Evolutionary conservation across 2,888 invertebrate genomes (phyloP).

Genomic region (Lepidochrysops patricia): DNA sequence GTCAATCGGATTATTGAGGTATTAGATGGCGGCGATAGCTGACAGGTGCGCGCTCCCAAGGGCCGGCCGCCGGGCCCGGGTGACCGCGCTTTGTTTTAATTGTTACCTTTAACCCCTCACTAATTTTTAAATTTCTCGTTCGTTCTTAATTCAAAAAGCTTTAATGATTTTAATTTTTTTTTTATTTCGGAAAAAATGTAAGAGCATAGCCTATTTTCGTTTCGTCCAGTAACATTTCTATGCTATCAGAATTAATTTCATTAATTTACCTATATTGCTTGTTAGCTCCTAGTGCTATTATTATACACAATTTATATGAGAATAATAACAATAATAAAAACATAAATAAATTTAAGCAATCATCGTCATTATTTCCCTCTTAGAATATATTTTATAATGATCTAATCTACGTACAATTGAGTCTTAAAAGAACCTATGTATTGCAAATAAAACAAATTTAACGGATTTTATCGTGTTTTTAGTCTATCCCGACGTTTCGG

Average conservation of each 20-base stretch:
- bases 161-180: background rate
- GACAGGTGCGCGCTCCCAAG: slow-evolving; percentile 55
- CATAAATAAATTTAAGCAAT: slow-evolving; percentile 20
- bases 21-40: slow-evolving; percentile 44
- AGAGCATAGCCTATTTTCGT: too few relatives aligned
- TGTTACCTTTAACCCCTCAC: background rate
- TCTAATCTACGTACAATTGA: too few relatives aligned
- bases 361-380: slow-evolving; percentile 22
- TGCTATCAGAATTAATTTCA: too few relatives aligned
- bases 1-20: slow-evolving; percentile 38
- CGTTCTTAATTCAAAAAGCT: background rate
- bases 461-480: too few relatives aligned
- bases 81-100: slow-evolving; percentile 33
- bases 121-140: too few relatives aligned
- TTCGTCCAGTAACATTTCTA: too few relatives aligned
- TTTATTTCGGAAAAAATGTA: too few relatives aligned
- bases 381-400: slow-evolving; percentile 22
- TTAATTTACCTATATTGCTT: too few relatives aligned
- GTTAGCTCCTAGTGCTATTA: background rate
- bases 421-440: too few relatives aligned
- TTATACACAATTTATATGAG: background rate
- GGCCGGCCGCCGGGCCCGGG: too few relatives aligned
- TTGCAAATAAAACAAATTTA: too few relatives aligned
- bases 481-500: too few relatives aligned
- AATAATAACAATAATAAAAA: background rate